Evolutionary conservation across 2,113 vertebrate genomes (phyloP).

Genomic region (Xiphophorus couchianus): DNA sequence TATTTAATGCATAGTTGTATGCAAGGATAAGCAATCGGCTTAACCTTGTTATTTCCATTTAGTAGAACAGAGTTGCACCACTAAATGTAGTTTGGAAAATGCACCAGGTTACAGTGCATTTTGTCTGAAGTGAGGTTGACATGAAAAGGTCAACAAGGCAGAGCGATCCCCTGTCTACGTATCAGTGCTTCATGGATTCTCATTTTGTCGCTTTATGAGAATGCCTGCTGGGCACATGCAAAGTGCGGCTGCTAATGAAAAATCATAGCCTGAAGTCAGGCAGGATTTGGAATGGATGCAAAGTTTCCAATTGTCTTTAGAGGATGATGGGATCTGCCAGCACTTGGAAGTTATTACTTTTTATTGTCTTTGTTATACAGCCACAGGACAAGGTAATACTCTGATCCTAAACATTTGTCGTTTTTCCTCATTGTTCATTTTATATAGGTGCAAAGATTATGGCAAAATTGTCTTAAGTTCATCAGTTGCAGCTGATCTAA

Average conservation of each 20-base stretch:
- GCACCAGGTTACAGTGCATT: neutral
- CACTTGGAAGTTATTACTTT: slow-evolving; percentile 14
- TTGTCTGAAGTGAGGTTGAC: neutral
- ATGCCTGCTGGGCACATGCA: slow-evolving; percentile 8
- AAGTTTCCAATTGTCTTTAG: slow-evolving; percentile 6
- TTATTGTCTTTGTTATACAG: slow-evolving; percentile 11
- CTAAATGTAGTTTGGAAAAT: neutral
- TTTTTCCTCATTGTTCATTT: neutral
- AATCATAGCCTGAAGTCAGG: slow-evolving; percentile 2
- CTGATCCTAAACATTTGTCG: neutral
- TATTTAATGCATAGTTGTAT: neutral
- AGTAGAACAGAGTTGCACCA: neutral
- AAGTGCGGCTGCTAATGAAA: slow-evolving; percentile 9
- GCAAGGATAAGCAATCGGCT: slow-evolving; percentile 13
- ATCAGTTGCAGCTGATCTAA: neutral
- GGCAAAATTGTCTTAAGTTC: neutral
- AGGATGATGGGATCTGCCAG: slow-evolving; percentile 12
- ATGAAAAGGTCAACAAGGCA: slow-evolving; percentile 1
- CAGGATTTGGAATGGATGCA: slow-evolving; percentile 17
- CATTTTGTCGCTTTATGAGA: slow-evolving; percentile 6
- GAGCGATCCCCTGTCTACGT: neutral
- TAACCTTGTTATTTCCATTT: slow-evolving; percentile 10
- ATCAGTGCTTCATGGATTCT: neutral
- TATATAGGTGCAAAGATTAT: neutral
- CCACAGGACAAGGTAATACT: slow-evolving; percentile 7